These are phyloP conservation scores for Rhabdomys dilectus DNA, from an alignment of 2,113 vertebrate genomes.

Conservation along the genomic window DNA sequence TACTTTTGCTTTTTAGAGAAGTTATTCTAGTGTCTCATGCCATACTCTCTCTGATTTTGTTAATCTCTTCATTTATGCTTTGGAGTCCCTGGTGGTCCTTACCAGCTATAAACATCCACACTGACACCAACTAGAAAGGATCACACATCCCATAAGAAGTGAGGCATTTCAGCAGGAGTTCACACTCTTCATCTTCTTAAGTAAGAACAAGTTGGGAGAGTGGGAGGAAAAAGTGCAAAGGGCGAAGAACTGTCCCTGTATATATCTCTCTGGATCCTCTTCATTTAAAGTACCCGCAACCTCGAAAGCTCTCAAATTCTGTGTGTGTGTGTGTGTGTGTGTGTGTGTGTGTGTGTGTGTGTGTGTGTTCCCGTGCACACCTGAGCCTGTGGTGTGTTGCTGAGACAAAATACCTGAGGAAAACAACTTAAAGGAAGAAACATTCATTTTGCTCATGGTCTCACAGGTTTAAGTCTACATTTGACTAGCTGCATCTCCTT, in stretches of 20 bases:
- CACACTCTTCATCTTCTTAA: background rate
- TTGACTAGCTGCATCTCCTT: background rate
- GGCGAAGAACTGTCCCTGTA: too few species aligned
- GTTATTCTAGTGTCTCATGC: background rate
- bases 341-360: background rate
- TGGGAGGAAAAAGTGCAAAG: background rate
- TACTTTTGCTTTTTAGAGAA: background rate
- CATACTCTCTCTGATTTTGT: background rate
- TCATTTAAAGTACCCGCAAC: background rate
- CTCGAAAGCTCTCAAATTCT: too few species aligned
- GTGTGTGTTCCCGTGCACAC: background rate
- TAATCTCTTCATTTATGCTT: background rate
- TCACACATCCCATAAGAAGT: background rate
- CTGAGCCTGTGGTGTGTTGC: background rate
- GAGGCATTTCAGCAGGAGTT: background rate
- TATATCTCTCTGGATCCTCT: accelerated
- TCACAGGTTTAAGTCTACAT: background rate
- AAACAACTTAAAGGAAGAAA: background rate
- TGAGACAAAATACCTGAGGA: background rate
- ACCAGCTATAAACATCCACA: background rate
- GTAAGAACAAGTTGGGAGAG: background rate
- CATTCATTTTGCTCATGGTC: background rate
- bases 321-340: background rate
- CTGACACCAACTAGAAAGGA: background rate
- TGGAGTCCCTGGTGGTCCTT: background rate